Evolutionary conservation across 2,797 vertebrate genomes (phyloP), one percentile per base, ranked within the genome.

Genomic region (Arctocebus calabarensis): DNA sequence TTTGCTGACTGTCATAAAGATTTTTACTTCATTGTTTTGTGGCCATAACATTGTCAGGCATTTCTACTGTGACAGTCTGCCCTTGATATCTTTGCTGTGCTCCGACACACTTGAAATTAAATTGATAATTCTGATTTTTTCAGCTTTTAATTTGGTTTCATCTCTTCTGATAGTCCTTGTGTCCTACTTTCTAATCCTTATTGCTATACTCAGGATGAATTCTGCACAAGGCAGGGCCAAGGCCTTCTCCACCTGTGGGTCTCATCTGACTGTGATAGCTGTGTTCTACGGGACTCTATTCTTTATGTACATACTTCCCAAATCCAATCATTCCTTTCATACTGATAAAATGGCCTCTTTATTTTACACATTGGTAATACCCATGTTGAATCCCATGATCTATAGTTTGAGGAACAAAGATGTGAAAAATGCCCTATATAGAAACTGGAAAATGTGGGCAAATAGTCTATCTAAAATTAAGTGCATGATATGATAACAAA

Each of bases 51-150:
- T 95, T 37, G 95, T 96, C 12, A 92, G 59, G 1, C 93, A 97
- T 81, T 96, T 97, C 70, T 95, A 89, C 14, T 96, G 93, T 45
- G 97, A 96, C 32, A 91, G 7, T 40, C 84, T 96, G 5, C 91
- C 90, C 0, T 70, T 97, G 75, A 8, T 97, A 25, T 27, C 77
- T 11, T 62, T 97, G 61, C 27, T 95, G 3, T 96, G 83, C 29
- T 92, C 96, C 75, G 37, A 52, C 19, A 94, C 91, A 55, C 34
- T 0, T 4, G 95, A 94, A 27, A 68, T 96, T 61, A 71, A 84
- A 20, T 12, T 81, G 57, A 68, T 96, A 3, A 45, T 97, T 34
- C 19, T 96, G 45, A 57, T 87, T 9, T 89, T 94, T 71, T 84
- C 94, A 37, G 27, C 34, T 73, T 94, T 96, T 79, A 95, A 79